phyloP scores from a whole-genome alignment of 2,888 invertebrate species.

The Amblyjoppa fuscipennis region DNA sequence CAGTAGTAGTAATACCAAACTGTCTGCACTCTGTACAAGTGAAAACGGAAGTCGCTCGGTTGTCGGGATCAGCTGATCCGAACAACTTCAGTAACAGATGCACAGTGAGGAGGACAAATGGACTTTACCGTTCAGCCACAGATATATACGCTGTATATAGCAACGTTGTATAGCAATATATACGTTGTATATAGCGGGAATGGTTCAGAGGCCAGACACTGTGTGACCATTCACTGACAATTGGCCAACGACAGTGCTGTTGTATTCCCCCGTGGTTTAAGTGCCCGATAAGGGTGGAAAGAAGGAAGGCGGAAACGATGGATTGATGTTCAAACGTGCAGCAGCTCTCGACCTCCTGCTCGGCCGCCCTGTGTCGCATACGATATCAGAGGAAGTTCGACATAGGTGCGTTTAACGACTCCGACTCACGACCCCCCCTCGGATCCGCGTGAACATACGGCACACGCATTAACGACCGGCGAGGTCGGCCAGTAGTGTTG shows the following conservation, averaged over 20 bases:
- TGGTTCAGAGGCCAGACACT: not conserved
- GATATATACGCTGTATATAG: not conserved
- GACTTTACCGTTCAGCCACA: not conserved
- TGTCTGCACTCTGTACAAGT: not conserved
- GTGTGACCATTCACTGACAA: not conserved
- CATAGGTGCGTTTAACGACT: conserved; percentile 61
- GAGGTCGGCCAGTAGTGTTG: not conserved
- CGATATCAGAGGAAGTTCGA: conserved; percentile 47
- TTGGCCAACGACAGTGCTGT: not conserved
- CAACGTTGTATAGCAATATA: not conserved
- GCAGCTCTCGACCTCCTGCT: conserved; percentile 19
- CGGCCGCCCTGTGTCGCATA: conserved; percentile 33
- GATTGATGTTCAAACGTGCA: conserved; percentile 23
- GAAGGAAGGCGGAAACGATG: conserved; percentile 4
- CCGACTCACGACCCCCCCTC: conserved; percentile 36
- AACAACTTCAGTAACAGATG: not conserved
- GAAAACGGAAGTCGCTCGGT: not conserved
- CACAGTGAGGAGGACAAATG: not conserved
- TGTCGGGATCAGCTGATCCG: not conserved
- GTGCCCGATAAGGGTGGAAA: conserved; percentile 9
- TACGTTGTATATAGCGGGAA: not conserved
- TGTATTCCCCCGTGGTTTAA: not conserved
- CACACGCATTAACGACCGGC: conserved; percentile 41
- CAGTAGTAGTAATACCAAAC: not conserved
- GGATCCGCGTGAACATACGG: conserved; percentile 41